A percentile compares a stretch with the other conserved stretches of the same genome.
Evolutionary conservation across 92 coral and sea anemone genomes (phyloP).

Genomic region (Diadumene lineata): DNA sequence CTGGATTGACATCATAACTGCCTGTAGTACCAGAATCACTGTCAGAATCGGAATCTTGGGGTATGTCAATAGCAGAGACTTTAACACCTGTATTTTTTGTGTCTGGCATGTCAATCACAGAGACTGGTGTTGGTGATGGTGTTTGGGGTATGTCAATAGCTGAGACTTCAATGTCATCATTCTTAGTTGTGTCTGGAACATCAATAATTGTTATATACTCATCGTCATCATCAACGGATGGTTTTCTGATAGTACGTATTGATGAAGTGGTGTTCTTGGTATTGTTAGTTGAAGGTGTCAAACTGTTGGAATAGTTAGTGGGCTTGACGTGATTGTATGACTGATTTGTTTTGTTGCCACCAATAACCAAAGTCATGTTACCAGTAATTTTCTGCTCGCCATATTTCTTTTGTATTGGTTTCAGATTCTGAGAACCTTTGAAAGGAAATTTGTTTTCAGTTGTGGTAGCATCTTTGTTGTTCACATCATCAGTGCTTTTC

Average conservation of each 20-base stretch:
- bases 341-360: slow-evolving; percentile 28
- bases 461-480: slow-evolving; percentile 13
- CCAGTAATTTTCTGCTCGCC: slow-evolving; percentile 46
- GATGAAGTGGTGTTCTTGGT: background rate
- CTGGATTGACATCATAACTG: slow-evolving; percentile 76
- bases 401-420: slow-evolving; percentile 26
- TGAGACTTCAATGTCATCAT: slow-evolving; percentile 72
- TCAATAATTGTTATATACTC: slow-evolving; percentile 19
- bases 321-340: background rate
- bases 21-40: slow-evolving; percentile 70
- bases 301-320: background rate
- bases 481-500: slow-evolving; percentile 16
- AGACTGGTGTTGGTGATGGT: slow-evolving; percentile 56
- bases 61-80: slow-evolving; percentile 83
- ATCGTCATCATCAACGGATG: slow-evolving; percentile 11
- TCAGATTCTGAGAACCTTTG: slow-evolving; percentile 17
- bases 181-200: slow-evolving; percentile 9
- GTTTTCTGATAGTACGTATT: background rate
- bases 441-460: slow-evolving; percentile 12
- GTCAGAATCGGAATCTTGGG: slow-evolving; percentile 60
- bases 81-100: slow-evolving; percentile 53
- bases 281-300: background rate
- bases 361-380: slow-evolving; percentile 44
- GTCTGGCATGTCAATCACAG: slow-evolving; percentile 75
- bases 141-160: slow-evolving; percentile 83